Conservation (phyloP, 2,113 vertebrate genomes). For the Limanda limanda region DNA sequence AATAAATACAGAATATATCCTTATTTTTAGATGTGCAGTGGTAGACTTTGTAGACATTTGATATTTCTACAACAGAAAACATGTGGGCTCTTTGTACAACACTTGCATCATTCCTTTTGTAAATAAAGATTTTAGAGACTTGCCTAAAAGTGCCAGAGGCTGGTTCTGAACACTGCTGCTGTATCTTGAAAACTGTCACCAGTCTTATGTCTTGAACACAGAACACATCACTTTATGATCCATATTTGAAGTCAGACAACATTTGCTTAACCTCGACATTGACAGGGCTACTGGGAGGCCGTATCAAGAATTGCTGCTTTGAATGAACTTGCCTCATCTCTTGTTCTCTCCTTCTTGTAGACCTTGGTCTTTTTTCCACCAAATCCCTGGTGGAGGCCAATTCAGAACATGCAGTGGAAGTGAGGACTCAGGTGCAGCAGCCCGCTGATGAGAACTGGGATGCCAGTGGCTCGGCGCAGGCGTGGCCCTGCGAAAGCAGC, state of each 20-base stretch:
- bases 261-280: background rate
- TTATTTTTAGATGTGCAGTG: background rate
- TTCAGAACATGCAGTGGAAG: constrained; percentile 89
- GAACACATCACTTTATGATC: constrained; percentile 12
- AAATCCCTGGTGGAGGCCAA: constrained; percentile 94
- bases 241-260: constrained; percentile 20
- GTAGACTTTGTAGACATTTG: no score
- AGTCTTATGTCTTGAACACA: background rate
- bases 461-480: constrained; percentile 82
- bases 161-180: background rate
- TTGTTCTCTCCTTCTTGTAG: constrained; percentile 61
- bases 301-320: constrained; percentile 6
- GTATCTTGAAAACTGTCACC: background rate
- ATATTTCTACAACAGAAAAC: no score
- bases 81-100: background rate
- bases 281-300: background rate
- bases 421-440: constrained; percentile 93
- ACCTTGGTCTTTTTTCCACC: constrained; percentile 92
- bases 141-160: background rate
- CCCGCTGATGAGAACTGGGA: constrained; percentile 95
- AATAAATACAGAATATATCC: no score
- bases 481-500: constrained; percentile 94
- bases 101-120: background rate
- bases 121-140: background rate
- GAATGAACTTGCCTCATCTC: constrained; percentile 11